Base-by-base conservation (phyloP, 2,797 vertebrate genomes). In the Hypotaenidia okinawae region DNA sequence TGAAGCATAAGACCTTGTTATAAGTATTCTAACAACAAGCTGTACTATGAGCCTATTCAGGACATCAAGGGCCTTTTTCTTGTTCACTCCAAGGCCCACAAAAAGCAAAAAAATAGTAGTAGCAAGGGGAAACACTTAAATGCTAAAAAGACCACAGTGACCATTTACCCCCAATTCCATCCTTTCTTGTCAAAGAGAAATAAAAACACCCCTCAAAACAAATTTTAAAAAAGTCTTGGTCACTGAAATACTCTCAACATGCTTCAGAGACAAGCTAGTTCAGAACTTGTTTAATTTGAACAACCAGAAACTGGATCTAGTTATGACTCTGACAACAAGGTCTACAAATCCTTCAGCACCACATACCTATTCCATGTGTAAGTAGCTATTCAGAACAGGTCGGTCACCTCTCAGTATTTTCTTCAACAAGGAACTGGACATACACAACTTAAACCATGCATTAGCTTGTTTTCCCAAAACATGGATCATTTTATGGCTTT, bases 371-470 rank as follows among this genome's bases (percentile, higher is more conserved):
- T 77, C 62, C 62, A 86, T 77, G 84, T 32, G 80, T 84, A 90
- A 95, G 86, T 7, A 86, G 45, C 93, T 94, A 93, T 88, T 88
- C 64, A 88, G 69, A 90, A 92, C 43, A 51, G 93, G 28, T 16
- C 5, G 76, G 75, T 49, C 79, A 87, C 51, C 64, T 59, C 76
- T 59, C 47, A 66, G 73, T 43, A 55, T 33, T 37, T 93, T 69
- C 51, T 73, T 69, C 76, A 47, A 7, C 45, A 88, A 83, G 24
- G 15, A 93, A 24, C 57, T 77, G 66, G 73, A 59, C 64, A 59
- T 43, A 52, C 0, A 1, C 66, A 77, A 67, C 2, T 4, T 59
- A 82, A 67, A 51, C 18, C 16, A 77, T 6, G 2, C 15, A 63
- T 77, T 16, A 89, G 9, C 49, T 55, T 28, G 21, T n/a, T 88